phyloP scores from a whole-genome alignment of 2,797 vertebrate species.

The Darevskia nairensis region DNA sequence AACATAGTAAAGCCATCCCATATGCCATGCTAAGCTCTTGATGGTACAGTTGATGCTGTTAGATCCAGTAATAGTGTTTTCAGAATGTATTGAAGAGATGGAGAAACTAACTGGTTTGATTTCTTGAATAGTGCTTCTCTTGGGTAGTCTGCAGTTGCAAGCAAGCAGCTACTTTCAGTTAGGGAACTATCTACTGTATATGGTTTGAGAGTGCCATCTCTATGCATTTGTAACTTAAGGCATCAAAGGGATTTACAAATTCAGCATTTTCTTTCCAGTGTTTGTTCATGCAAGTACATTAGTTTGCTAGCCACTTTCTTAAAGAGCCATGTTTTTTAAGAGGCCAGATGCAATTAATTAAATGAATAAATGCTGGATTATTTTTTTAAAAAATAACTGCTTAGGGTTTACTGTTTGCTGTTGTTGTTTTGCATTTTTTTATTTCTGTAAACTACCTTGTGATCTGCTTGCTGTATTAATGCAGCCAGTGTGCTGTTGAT shows the following conservation, averaged over 20 bases:
- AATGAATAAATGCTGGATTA: background rate
- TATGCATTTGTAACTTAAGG: background rate
- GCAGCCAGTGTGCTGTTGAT: background rate
- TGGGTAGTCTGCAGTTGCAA: background rate
- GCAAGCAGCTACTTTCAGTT: background rate
- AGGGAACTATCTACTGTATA: background rate
- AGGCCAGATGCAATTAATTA: background rate
- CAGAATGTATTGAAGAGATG: background rate
- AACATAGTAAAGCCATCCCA: background rate
- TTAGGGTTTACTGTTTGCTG: background rate
- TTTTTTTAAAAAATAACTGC: background rate
- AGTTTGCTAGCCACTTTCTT: background rate
- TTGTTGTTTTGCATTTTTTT: background rate
- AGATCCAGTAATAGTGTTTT: background rate
- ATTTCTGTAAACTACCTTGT: slow-evolving; percentile 4
- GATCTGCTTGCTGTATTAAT: background rate
- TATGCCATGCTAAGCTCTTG: background rate
- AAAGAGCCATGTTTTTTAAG: background rate
- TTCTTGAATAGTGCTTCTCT: background rate
- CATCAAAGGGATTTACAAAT: background rate
- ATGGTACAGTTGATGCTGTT: background rate
- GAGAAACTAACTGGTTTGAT: background rate
- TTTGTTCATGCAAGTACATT: background rate
- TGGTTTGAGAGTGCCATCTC: background rate
- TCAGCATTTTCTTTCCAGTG: background rate